phyloP scores from a whole-genome alignment of 1,140 invertebrate genomes.

The Latrodectus geometricus region DNA sequence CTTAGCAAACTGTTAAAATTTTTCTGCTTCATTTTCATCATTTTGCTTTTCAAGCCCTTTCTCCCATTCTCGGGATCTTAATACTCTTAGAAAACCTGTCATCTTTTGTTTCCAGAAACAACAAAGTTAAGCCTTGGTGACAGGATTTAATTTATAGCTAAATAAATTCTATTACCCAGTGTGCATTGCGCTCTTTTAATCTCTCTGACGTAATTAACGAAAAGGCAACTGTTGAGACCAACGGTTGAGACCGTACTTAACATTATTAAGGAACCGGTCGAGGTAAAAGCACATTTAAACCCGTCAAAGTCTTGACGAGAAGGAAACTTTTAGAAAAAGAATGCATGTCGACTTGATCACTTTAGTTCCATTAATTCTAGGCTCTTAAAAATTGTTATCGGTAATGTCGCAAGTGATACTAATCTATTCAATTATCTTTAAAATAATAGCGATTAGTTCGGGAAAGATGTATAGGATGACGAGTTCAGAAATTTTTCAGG shows the following conservation, averaged over 20 bases:
- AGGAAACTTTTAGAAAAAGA: too few relatives aligned
- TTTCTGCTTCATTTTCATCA: conserved; percentile 10
- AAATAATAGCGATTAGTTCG: too few relatives aligned
- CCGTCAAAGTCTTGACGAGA: too few relatives aligned
- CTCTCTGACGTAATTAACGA: conserved; percentile 29
- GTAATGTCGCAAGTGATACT: too few relatives aligned
- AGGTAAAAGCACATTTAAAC: too few relatives aligned
- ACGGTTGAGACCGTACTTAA: background rate
- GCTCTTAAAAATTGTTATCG: too few relatives aligned
- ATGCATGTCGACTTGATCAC: too few relatives aligned
- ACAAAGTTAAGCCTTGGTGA: background rate
- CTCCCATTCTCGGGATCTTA: background rate
- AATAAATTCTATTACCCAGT: conserved; percentile 30
- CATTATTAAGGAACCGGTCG: background rate
- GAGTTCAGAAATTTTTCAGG: too few relatives aligned
- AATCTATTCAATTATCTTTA: too few relatives aligned
- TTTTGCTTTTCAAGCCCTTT: background rate
- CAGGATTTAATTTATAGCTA: conserved; percentile 41
- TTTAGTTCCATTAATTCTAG: too few relatives aligned
- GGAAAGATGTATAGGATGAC: too few relatives aligned
- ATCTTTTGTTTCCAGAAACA: conserved; percentile 23
- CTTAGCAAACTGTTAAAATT: background rate
- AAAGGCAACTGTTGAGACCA: conserved; percentile 11
- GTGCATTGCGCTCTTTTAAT: conserved; percentile 15
- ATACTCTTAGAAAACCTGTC: conserved; percentile 9